Base-by-base conservation (phyloP, 2,113 vertebrate genomes). In the Manacus vitellinus region DNA sequence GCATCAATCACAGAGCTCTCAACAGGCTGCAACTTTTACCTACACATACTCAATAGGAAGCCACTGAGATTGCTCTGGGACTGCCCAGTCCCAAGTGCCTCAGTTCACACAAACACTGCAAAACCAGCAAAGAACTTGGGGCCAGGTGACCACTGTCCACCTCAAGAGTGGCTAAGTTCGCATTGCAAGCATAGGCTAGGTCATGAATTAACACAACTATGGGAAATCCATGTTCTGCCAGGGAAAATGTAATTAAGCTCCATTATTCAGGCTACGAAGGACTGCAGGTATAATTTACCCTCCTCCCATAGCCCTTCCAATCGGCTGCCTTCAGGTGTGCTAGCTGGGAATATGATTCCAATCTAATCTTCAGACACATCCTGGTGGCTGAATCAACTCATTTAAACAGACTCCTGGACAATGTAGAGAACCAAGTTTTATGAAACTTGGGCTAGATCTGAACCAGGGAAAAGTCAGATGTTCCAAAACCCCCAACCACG, bases 201-300 rank as follows among this genome's bases (percentile, higher is more conserved):
- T 37, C 30, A 22, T 44, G 16, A 63, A 82, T 88, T 80, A 92
- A 77, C 91, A 75, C 49, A 81, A 66, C 78, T n/a, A 31, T 6
- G 35, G 59, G 51, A 92, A 96, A 86, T 88, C 44, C 72, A 59
- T 4, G n/a, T 51, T 74, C 82, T 83, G 72, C 44, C 70, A 75
- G 54, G 25, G 79, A 93, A 87, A 93, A 96, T 28, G 72, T 87
- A 84, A 90, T 87, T 91, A 95, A 84, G 85, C 52, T 75, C 83
- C 83, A 94, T 95, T 94, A 92, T 75, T 89, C 2, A 25, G 55
- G 54, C 68, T 93, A 44, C 1, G 4, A 37, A 86, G 88, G 72
- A 89, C 76, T 59, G n/a, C 75, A 88, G 66, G 70, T 86, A 30
- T 86, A 84, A 92, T 93, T 93, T 84, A 85, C 52, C 54, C 71